Percentiles rank a stretch among this genome's conserved stretches.
phyloP scores from a whole-genome alignment of 2,113 vertebrate genomes.

The Trematocara stigmaticum region DNA sequence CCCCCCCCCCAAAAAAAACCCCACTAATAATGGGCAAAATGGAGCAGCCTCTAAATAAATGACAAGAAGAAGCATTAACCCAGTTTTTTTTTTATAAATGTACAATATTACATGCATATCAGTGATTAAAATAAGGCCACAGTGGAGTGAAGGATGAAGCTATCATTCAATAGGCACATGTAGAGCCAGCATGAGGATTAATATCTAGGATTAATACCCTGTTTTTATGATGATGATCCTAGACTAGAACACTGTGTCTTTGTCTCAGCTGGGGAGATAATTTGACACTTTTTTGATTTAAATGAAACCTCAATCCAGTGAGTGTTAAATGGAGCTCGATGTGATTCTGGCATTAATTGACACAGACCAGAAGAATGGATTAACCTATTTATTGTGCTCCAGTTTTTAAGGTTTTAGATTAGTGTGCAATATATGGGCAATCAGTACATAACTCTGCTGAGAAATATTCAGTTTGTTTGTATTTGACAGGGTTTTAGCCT shows the following conservation, averaged over 20 bases:
- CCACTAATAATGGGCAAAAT: not conserved
- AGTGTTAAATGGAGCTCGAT: conserved; percentile 7
- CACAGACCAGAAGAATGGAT: conserved; percentile 47
- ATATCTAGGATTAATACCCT: conserved; percentile 32
- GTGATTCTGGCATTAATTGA: conserved; percentile 34
- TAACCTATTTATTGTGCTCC: conserved; percentile 54
- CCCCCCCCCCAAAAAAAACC: not conserved
- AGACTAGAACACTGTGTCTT: conserved; percentile 21
- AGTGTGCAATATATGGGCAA: not conserved
- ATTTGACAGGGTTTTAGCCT: not conserved
- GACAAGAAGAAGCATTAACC: conserved; percentile 21
- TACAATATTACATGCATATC: not conserved
- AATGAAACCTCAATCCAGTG: conserved; percentile 31
- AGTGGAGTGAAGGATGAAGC: not conserved
- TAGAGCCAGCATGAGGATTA: conserved; percentile 38
- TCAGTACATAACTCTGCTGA: not conserved
- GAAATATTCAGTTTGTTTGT: not conserved
- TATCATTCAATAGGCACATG: not conserved
- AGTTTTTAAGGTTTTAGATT: not conserved
- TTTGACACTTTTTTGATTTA: conserved; percentile 1
- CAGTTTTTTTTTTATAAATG: conserved; percentile 40
- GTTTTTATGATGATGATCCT: conserved; percentile 9
- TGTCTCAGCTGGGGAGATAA: conserved; percentile 2
- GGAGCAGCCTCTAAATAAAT: not conserved
- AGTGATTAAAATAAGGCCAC: conserved; percentile 21